These are phyloP conservation scores for Autographa gamma DNA, from an alignment of 2,888 invertebrate species.

Conservation along the genomic window DNA sequence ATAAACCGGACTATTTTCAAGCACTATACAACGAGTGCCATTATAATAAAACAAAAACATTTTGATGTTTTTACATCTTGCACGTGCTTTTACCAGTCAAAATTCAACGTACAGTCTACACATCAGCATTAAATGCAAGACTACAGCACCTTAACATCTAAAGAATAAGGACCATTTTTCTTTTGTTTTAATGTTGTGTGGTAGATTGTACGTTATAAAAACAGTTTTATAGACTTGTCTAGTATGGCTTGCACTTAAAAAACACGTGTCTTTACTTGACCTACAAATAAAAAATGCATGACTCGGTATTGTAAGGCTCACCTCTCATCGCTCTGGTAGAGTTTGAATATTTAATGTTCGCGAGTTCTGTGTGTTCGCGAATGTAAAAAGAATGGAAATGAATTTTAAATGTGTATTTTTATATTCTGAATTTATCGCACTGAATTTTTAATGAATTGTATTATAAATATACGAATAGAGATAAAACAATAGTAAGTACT, in stretches of 20 bases:
- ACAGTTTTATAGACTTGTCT: constrained; percentile 33
- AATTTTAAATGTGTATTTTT: neutral
- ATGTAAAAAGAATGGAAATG: neutral
- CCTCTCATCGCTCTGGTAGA: constrained; percentile 27
- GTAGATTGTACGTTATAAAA: constrained; percentile 22
- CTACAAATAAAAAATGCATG: constrained; percentile 55
- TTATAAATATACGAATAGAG: no score
- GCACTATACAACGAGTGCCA: neutral
- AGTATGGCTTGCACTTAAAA: constrained; percentile 45
- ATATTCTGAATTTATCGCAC: neutral
- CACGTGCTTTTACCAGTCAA: constrained; percentile 27
- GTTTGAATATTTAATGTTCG: constrained; percentile 21
- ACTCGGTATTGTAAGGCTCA: constrained; percentile 36
- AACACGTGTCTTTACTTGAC: constrained; percentile 58
- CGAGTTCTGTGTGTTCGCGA: neutral
- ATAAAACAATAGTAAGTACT: no score
- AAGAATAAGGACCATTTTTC: neutral
- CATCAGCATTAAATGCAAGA: neutral
- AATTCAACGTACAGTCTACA: neutral
- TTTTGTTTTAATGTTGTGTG: neutral
- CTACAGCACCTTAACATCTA: neutral
- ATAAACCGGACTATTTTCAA: neutral
- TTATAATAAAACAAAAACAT: constrained; percentile 18
- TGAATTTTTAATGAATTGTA: neutral
- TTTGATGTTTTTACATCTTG: constrained; percentile 25